These are phyloP conservation scores for Phania funesta DNA, from an alignment of 2,888 invertebrate species.

Conservation along the genomic window DNA sequence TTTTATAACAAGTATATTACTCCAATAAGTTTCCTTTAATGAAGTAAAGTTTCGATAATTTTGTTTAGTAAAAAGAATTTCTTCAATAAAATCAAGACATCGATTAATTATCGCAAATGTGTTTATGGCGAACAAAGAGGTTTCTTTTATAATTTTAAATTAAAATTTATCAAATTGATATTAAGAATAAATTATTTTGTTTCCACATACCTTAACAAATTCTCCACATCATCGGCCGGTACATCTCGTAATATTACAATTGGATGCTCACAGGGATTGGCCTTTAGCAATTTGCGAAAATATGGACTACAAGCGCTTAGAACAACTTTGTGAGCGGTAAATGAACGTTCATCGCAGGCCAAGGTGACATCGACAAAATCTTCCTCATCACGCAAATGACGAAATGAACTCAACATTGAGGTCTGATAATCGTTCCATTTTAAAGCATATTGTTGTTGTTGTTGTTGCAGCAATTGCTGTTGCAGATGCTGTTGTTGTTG, in stretches of 20 bases:
- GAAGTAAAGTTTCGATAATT: not conserved
- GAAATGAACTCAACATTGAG: conserved; percentile 93
- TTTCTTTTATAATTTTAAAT: no score
- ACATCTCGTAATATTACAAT: conserved; percentile 93
- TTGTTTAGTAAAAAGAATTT: not conserved
- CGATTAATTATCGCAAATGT: no score
- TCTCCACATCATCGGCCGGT: conserved; percentile 92
- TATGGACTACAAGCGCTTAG: conserved; percentile 96
- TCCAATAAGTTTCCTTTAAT: no score
- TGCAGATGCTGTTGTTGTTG: conserved; percentile 62
- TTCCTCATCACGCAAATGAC: conserved; percentile 92
- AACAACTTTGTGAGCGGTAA: conserved; percentile 94
- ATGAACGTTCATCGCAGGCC: conserved; percentile 93
- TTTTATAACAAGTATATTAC: no score
- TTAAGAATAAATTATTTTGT: not conserved
- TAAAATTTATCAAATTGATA: no score
- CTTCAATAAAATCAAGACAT: no score
- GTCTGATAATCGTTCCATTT: conserved; percentile 97
- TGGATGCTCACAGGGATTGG: conserved; percentile 94
- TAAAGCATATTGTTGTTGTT: conserved; percentile 94
- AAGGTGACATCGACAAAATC: conserved; percentile 96
- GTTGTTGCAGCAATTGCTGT: conserved; percentile 83
- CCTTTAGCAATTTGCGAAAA: conserved; percentile 92
- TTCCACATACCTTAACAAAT: conserved; percentile 85
- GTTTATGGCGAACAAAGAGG: no score